Percentiles rank a stretch among this genome's conserved stretches.
These are phyloP conservation scores for Antrozous pallidus DNA, from an alignment of 2,797 vertebrate genomes.

Conservation along the genomic window DNA sequence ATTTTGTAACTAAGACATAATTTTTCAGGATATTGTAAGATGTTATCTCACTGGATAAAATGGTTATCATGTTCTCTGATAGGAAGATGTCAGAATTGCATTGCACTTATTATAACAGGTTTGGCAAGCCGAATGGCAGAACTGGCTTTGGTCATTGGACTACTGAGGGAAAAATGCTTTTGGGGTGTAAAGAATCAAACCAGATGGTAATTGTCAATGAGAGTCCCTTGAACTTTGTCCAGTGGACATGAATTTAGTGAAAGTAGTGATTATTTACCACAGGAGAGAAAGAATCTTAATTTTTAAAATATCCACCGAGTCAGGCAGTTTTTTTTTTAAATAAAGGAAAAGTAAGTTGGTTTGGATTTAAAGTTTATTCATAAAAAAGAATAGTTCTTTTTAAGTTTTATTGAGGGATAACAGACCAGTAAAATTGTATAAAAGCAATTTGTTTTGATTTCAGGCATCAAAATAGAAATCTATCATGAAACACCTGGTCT, in stretches of 20 bases:
- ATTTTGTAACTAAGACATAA: background rate
- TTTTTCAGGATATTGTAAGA: background rate
- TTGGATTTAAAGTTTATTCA: constrained; percentile 38
- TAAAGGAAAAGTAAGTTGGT: constrained; percentile 12
- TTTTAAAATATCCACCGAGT: background rate
- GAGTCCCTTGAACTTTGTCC: background rate
- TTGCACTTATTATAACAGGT: background rate
- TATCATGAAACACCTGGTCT: background rate
- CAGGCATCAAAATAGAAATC: constrained; percentile 4
- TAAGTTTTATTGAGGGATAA: background rate
- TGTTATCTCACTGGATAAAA: background rate
- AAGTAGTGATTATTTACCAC: background rate
- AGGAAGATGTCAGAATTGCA: background rate
- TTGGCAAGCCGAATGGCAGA: background rate
- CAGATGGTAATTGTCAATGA: background rate
- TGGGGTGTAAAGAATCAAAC: background rate
- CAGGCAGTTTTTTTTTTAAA: background rate
- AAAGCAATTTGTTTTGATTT: background rate
- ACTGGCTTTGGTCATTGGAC: background rate
- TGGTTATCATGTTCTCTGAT: background rate
- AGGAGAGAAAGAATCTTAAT: constrained; percentile 1
- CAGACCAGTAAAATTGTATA: background rate
- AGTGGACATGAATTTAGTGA: constrained; percentile 15
- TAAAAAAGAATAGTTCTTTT: background rate
- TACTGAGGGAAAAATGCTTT: background rate